phyloP scores from a whole-genome alignment of 2,797 vertebrate species.

The Lepilemur ruficaudatus region DNA sequence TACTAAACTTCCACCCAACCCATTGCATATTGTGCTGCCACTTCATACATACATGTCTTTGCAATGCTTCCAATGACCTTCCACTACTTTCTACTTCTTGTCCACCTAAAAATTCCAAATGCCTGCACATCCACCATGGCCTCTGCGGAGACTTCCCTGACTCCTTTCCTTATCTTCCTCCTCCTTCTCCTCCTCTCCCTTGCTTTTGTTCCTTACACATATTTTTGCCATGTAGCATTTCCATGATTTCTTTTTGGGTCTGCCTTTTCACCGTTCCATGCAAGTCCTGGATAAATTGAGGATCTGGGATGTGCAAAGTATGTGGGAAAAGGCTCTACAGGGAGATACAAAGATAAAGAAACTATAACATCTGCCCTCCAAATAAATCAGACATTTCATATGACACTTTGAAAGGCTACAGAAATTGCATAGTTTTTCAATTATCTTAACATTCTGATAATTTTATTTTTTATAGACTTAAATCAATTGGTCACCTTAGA shows the following conservation, averaged over 20 bases:
- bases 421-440: background rate
- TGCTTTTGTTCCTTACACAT: background rate
- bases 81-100: background rate
- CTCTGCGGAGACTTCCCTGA: background rate
- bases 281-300: background rate
- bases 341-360: background rate
- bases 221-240: background rate
- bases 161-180: background rate
- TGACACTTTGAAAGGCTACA: background rate
- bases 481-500: conserved; percentile 92
- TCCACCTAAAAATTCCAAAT: background rate
- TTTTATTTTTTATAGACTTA: conserved; percentile 85
- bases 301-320: background rate
- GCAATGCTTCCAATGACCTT: background rate
- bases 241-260: background rate
- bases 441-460: conserved; percentile 29
- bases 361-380: background rate
- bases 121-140: background rate
- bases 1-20: background rate
- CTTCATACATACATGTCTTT: background rate
- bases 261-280: background rate
- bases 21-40: background rate
- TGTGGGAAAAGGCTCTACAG: background rate
- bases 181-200: background rate
- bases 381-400: background rate